Base-by-base conservation (phyloP, 2,888 invertebrate species). In the Aporophyla nigra region DNA sequence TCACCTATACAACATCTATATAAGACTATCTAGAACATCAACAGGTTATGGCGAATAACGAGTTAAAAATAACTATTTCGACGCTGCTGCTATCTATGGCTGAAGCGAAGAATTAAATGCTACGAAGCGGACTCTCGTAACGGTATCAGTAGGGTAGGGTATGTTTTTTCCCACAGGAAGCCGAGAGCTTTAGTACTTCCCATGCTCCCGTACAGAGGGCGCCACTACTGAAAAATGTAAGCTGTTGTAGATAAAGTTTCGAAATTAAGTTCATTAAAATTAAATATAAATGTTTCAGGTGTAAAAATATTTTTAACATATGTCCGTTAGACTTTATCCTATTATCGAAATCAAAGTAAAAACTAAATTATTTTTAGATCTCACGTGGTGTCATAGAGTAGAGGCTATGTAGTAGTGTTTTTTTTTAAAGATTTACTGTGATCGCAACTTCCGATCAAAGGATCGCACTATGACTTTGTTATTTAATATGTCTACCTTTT, bases 11-110 rank as follows among this genome's bases (percentile, higher is more conserved):
- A 51, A 53, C 16, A 76, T 75, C 65, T 53, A 43, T 74, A 40
- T 24, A 65, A 3, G 12, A 76, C 43, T 51, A 76, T 49, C 27
- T 51, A 54, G 66, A 49, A 82, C 54, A 61, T 43, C 49, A 46
- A 66, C 76, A 46, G 51, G 51, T 74, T 43, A 40, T 27, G 77
- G 33, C 27, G 19, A 62, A 16, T 5, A 16, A 6, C 4, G 21
- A 43, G 43, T 71, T 86, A 74, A 63, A 67, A 76, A 73, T 76
- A 78, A 74, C 56, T 56, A 43, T 54, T 65, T 46, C 54, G 46
- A 27, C 43, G 14, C 63, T 87, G 59, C 83, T 78, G 87, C 88
- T 77, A 76, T 83, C 87, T 87, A 43, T 80, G 65, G 14, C 9
- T 9, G 24, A 5, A 56, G 24, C 12, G n/a, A 5, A 14, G 71